Percentiles rank a stretch among this genome's conserved stretches.
phyloP scores from a whole-genome alignment of 35 echinoderm and acorn worm species.

The Apostichopus californicus region DNA sequence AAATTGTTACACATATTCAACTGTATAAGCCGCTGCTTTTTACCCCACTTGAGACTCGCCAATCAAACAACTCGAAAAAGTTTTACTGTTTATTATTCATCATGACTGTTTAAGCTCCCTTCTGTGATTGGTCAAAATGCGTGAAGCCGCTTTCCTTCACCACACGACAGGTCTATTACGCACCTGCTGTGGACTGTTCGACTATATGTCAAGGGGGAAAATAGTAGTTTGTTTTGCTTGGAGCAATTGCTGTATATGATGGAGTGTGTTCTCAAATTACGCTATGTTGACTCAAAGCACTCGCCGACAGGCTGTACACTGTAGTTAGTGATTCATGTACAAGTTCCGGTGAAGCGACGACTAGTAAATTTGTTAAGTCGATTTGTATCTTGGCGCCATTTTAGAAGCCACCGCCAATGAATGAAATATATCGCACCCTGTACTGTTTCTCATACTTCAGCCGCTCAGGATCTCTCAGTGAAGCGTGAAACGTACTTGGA shows the following conservation, averaged over 20 bases:
- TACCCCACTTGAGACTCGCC: not conserved
- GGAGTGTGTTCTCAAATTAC: conserved; percentile 41
- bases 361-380: not conserved
- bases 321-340: conserved; percentile 25
- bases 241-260: not conserved
- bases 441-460: not conserved
- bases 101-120: not conserved
- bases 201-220: conserved; percentile 5
- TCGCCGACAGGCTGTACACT: conserved; percentile 32
- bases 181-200: conserved; percentile 42
- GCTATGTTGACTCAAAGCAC: conserved; percentile 34
- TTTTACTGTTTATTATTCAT: conserved; percentile 35
- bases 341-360: conserved; percentile 40
- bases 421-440: not conserved
- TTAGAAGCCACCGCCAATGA: not conserved
- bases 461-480: not conserved
- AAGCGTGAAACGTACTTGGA: too few species aligned
- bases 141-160: not conserved
- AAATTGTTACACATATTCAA: conserved; percentile 8
- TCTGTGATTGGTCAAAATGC: conserved; percentile 25
- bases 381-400: conserved; percentile 21
- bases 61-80: conserved; percentile 41
- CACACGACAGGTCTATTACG: conserved; percentile 5
- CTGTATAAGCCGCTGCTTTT: not conserved
- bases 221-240: not conserved